A percentile compares a stretch with the other conserved stretches of the same genome.
These are phyloP conservation scores for Bufo gargarizans DNA, from an alignment of 2,113 vertebrate genomes.

Conservation along the genomic window DNA sequence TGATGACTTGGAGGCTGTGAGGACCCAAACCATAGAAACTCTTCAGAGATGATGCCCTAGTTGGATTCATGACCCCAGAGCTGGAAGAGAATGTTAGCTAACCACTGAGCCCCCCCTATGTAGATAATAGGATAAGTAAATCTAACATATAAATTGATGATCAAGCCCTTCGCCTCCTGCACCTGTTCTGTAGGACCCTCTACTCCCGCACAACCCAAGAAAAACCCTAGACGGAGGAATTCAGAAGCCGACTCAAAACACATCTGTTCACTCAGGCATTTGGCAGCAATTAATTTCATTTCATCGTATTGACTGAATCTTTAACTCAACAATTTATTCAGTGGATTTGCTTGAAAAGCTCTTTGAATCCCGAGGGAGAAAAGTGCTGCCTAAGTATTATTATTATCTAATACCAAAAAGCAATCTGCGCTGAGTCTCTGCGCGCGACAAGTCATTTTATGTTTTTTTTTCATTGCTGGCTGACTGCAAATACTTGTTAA, in stretches of 20 bases:
- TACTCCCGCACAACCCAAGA: not conserved
- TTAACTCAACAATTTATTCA: conserved; percentile 20
- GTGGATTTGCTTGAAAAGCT: conserved; percentile 13
- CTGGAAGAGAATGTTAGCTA: not conserved
- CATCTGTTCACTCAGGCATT: conserved; percentile 31
- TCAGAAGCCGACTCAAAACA: conserved; percentile 10
- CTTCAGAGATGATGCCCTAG: not conserved
- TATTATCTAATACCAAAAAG: conserved; percentile 27
- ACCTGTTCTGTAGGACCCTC: not conserved
- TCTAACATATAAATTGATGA: not conserved
- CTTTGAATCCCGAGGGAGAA: not conserved
- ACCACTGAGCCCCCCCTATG: not conserved
- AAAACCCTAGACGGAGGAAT: not conserved
- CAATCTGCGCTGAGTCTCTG: not conserved
- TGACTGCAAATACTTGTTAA: not conserved
- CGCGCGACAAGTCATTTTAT: not conserved
- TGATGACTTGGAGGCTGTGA: not conserved
- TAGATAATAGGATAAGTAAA: not conserved
- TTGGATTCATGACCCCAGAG: not conserved
- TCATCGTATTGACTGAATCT: conserved; percentile 34
- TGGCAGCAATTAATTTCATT: conserved; percentile 33
- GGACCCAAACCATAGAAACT: not conserved
- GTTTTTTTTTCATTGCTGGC: not conserved
- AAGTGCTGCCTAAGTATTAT: conserved; percentile 33
- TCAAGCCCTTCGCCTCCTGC: not conserved